Evolutionary conservation across 2,888 invertebrate genomes (phyloP), one percentile per base, ranked within the genome.

Genomic region (Diadromus collaris): DNA sequence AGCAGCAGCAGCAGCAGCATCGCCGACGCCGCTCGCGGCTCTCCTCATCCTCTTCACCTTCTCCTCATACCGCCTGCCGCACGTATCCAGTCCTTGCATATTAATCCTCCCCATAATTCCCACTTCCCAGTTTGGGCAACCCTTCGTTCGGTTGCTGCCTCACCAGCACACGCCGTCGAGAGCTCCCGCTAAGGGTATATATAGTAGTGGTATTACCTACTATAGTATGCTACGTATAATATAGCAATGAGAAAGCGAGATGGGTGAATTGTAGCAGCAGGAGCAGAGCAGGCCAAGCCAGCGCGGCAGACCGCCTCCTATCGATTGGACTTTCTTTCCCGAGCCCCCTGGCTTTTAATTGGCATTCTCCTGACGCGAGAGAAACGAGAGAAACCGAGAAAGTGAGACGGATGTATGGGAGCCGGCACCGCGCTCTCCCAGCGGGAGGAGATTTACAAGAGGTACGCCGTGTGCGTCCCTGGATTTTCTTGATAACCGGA

Each of bases 51-150:
- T 61, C 72, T 65, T 61, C 58, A 65, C 60, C 69, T 60, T 34
- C 68, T 75, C 60, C 72, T 74, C 80, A 58, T 70, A 65, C 73
- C 63, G 54, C 70, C 48, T 70, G 85, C 88, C 87, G 87, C 88
- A 89, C 90, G 90, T 90, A 90, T 90, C 90, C 90, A 90, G 89
- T 90, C 90, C 90, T 90, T 90, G 90, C 90, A 90, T 91, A 90
- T 91, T 90, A 91, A 91, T 90, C 90, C 90, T 90, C 88, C 89
- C 90, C 90, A 90, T 90, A 90, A 90, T 90, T 91, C 89, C 90
- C 90, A 90, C 90, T 90, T 90, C 89, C 88, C 90, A 90, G 90
- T 90, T 90, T 90, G 88, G 90, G 90, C 90, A 90, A 90, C 90
- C 90, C 90, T 90, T 90, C 89, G 87, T 84, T 86, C 86, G 85